Conservation (phyloP, 2,113 vertebrate species). For the Antechinus stuartii region DNA sequence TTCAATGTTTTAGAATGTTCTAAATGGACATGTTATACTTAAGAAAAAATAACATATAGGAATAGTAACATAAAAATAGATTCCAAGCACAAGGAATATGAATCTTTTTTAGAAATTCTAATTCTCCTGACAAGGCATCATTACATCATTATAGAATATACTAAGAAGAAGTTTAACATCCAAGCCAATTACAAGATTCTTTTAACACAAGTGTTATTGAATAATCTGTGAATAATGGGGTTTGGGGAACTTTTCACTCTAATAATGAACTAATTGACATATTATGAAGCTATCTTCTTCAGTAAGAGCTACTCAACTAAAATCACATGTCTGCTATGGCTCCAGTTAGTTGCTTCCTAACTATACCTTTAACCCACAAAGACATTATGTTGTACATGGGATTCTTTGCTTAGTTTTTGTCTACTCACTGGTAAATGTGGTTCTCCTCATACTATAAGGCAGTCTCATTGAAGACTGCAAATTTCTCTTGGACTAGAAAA, state of each 20-base stretch:
- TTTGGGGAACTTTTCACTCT: background rate
- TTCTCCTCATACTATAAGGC: background rate
- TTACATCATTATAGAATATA: conserved; percentile 28
- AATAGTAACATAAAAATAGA: conserved; percentile 31
- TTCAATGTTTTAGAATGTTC: fast-evolving
- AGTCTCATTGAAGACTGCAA: fast-evolving
- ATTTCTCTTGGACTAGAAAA: conserved; percentile 34
- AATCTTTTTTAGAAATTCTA: conserved; percentile 14
- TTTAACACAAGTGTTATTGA: background rate
- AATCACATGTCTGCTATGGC: background rate
- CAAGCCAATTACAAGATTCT: conserved; percentile 2
- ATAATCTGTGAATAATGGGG: background rate
- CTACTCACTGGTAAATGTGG: background rate
- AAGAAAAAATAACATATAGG: conserved; percentile 13
- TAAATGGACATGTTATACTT: background rate
- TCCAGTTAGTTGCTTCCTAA: background rate
- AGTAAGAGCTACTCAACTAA: background rate
- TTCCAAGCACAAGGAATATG: background rate
- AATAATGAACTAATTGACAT: background rate
- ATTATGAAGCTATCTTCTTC: background rate
- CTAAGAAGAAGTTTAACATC: conserved; percentile 5
- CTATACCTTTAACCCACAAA: background rate
- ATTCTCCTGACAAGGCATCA: conserved; percentile 13
- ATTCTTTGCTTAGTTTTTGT: background rate
- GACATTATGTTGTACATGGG: background rate